Evolutionary conservation across 2,113 vertebrate species (phyloP), one percentile per base, ranked within the genome.

Genomic region (Poicephalus gulielmi): DNA sequence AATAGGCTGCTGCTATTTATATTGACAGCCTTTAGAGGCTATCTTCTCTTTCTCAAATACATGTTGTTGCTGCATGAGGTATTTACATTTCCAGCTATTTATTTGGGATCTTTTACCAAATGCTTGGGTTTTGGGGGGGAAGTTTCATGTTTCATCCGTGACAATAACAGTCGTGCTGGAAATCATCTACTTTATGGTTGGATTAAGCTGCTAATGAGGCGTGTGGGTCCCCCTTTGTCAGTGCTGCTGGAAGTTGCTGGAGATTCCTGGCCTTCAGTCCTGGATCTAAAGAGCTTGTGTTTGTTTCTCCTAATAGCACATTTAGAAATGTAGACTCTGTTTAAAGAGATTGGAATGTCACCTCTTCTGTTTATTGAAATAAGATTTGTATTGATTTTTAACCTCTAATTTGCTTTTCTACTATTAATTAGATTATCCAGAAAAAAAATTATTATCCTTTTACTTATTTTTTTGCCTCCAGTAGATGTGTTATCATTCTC

Each of bases 171-270:
- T 64, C 0, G 0, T 78, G 30, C 80, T 95, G 83, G 88, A 96
- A 92, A 86, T 94, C 75, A 88, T 95, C 23, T 39, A 69, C 86
- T 86, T 96, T 88, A 41, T 86, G 90, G 90, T 75, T 78, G 95
- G 88, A 94, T 94, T 86, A 95, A 92, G 83, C 94, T 90, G 94
- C 80, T 96, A 92, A 96, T 96, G 96, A 96, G 90, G 86, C 80
- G 0, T 94, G 73, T 28, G 47, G 66, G 92, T 88, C 83, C 83
- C 95, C 80, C 90, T 94, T 93, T 78, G 93, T 90, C 92, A 93
- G 92, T 88, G 27, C 90, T 49, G 57, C 84, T 93, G 88, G 86
- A 88, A 78, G 31, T 86, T 88, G 11, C 28, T 93, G 83, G 25
- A 73, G 77, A 52, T 64, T 89, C 55, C 69, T 97, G 96, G 93